Conservation (phyloP, 2,113 vertebrate genomes). For the Probosciger aterrimus region DNA sequence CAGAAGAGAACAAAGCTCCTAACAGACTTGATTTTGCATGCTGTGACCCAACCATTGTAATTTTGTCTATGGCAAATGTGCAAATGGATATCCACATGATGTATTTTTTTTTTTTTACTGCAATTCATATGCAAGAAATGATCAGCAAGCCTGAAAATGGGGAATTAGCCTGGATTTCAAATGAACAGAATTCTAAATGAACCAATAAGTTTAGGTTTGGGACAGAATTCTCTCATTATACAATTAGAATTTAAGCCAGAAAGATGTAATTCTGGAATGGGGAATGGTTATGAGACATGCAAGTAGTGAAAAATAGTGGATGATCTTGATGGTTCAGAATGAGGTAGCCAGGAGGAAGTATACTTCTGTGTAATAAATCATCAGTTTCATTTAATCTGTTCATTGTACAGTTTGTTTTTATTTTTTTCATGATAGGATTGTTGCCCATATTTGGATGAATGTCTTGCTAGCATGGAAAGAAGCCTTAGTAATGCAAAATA, state of each 20-base stretch:
- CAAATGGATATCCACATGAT: not conserved
- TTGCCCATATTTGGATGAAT: not conserved
- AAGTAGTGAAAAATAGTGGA: not conserved
- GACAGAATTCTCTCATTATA: not conserved
- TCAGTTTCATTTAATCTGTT: not conserved
- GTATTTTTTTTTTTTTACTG: not conserved
- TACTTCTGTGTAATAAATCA: not conserved
- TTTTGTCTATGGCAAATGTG: not conserved
- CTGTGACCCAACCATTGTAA: not conserved
- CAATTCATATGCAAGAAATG: not conserved
- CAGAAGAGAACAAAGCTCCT: not conserved
- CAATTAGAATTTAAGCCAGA: not conserved
- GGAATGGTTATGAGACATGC: not conserved
- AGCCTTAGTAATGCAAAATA: not conserved
- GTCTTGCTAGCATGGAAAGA: not conserved
- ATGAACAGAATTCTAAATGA: not conserved
- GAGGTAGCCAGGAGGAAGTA: not conserved
- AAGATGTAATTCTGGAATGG: not conserved
- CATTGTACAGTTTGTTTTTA: not conserved
- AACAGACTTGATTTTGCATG: not conserved
- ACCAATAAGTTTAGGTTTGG: not conserved
- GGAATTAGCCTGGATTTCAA: not conserved
- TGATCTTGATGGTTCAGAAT: not conserved
- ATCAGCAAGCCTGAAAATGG: not conserved
- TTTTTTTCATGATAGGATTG: not conserved